These are phyloP conservation scores for Urosaurus nigricauda DNA, from an alignment of 2,797 vertebrate genomes.

Conservation along the genomic window DNA sequence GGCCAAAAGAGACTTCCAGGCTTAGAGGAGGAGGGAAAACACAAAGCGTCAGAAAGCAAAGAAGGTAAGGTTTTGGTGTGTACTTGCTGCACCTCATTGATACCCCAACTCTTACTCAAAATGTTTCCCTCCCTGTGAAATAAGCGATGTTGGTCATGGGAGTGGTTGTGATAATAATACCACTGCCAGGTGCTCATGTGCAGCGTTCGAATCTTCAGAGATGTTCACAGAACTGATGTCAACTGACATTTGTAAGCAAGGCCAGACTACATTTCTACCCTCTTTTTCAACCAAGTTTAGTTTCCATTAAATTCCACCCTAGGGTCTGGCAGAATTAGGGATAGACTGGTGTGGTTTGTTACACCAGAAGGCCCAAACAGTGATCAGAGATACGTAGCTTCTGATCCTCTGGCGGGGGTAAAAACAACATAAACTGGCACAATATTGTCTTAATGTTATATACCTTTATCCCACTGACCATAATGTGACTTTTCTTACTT, in stretches of 20 bases:
- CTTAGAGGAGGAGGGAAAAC: conserved; percentile 80
- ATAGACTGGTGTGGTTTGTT: not conserved
- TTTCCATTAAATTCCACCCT: not conserved
- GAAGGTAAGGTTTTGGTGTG: conserved; percentile 75
- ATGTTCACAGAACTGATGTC: too few relatives aligned
- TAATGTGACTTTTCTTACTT: not conserved
- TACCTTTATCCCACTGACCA: not conserved
- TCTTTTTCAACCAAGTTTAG: not conserved
- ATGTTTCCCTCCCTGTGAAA: not conserved
- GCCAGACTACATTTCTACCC: not conserved
- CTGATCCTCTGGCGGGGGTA: not conserved
- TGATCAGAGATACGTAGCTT: too few relatives aligned
- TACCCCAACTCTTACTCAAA: not conserved
- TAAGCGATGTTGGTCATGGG: too few relatives aligned
- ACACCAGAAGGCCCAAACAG: too few relatives aligned
- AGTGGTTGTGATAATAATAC: too few relatives aligned
- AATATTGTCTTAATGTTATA: not conserved
- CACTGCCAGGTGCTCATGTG: too few relatives aligned
- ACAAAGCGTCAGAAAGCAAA: conserved; percentile 76
- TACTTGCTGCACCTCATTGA: too few relatives aligned
- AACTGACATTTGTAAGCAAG: not conserved
- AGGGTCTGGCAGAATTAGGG: not conserved
- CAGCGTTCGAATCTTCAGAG: too few relatives aligned
- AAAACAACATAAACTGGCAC: not conserved
- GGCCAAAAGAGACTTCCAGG: conserved; percentile 70